A percentile compares a stretch with the other conserved stretches of the same genome.
phyloP scores from a whole-genome alignment of 2,113 vertebrate species.

The Gopherus evgoodei region DNA sequence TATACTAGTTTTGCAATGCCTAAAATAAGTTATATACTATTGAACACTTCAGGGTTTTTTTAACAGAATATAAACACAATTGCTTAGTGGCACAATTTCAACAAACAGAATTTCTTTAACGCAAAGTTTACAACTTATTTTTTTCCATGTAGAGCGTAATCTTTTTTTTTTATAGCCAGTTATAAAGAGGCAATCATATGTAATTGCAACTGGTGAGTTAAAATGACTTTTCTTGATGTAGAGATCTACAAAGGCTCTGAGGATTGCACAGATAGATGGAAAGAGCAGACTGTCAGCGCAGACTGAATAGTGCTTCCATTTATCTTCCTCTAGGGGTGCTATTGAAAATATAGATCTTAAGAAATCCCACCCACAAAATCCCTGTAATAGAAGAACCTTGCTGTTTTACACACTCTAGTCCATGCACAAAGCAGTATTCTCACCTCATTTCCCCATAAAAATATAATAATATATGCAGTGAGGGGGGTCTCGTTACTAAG shows the following conservation, averaged over 20 bases:
- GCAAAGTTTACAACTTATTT: neutral
- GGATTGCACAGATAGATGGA: neutral
- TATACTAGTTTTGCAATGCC: neutral
- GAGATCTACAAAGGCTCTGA: neutral
- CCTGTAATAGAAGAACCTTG: neutral
- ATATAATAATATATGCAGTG: neutral
- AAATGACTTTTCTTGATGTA: neutral
- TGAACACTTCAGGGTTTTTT: neutral
- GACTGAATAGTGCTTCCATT: neutral
- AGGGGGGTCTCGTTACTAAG: neutral
- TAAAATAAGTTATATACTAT: neutral
- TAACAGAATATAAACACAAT: neutral
- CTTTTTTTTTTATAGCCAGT: neutral
- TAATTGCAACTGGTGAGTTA: conserved; percentile 8
- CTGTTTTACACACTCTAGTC: neutral
- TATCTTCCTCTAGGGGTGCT: neutral
- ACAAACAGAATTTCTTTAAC: conserved; percentile 16
- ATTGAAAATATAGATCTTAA: neutral
- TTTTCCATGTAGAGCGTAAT: neutral
- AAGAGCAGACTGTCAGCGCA: neutral
- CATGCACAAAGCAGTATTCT: neutral
- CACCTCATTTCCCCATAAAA: neutral
- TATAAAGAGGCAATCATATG: conserved; percentile 17
- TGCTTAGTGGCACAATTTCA: conserved; percentile 32
- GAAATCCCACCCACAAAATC: neutral